Conservation (phyloP, 2,113 vertebrate species). For the Xiphias gladius region DNA sequence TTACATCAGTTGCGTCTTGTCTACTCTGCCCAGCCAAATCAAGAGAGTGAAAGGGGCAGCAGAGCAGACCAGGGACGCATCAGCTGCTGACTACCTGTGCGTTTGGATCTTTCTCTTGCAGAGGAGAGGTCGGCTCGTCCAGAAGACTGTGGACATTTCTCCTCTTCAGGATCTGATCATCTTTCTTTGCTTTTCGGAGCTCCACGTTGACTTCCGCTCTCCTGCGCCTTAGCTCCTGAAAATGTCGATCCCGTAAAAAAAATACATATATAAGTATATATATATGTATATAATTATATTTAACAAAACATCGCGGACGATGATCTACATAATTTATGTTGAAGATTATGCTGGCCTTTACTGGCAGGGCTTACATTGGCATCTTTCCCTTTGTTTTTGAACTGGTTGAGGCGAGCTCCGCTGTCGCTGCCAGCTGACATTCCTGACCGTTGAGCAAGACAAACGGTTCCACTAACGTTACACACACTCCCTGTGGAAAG, state of each 20-base stretch:
- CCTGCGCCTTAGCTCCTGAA: conserved; percentile 90
- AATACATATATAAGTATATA: too few species aligned
- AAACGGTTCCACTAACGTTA: neutral
- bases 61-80: neutral
- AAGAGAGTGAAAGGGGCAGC: neutral
- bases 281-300: too few species aligned
- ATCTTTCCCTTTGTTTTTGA: conserved; percentile 97
- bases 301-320: neutral
- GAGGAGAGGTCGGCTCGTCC: conserved; percentile 88
- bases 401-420: conserved; percentile 87
- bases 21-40: neutral
- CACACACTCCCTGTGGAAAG: neutral
- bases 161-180: conserved; percentile 93
- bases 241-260: neutral
- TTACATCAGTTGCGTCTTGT: neutral
- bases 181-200: conserved; percentile 93
- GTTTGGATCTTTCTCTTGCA: conserved; percentile 86
- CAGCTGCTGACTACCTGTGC: conserved; percentile 81
- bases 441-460: conserved; percentile 50
- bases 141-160: conserved; percentile 89
- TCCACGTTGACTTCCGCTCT: conserved; percentile 93
- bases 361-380: conserved; percentile 64
- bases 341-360: too few species aligned
- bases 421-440: conserved; percentile 89
- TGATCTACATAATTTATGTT: rapidly evolving